These are phyloP conservation scores for Empidonax traillii DNA, from an alignment of 2,113 vertebrate species.

Conservation along the genomic window DNA sequence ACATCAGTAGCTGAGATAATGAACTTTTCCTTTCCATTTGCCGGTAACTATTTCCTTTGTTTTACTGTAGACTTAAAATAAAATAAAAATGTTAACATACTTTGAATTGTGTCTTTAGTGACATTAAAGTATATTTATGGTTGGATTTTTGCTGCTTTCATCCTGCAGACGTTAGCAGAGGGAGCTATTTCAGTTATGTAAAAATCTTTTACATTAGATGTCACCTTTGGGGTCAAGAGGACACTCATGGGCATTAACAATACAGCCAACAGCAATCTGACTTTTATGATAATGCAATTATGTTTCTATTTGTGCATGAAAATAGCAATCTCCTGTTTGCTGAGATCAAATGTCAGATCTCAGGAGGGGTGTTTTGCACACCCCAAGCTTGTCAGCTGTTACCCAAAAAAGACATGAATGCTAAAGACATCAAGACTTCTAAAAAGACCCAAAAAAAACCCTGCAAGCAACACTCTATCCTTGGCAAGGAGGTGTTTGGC, in stretches of 20 bases:
- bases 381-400: not conserved
- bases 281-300: slow-evolving; percentile 27
- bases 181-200: not conserved
- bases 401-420: not conserved
- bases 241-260: not conserved
- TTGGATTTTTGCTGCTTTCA: not conserved
- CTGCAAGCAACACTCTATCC: not conserved
- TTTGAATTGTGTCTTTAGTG: not conserved
- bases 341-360: not conserved
- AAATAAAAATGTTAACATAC: not conserved
- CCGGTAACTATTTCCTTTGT: not conserved
- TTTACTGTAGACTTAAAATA: not conserved
- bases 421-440: not conserved
- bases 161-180: not conserved
- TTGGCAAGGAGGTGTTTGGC: not conserved
- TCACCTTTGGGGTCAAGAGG: not conserved
- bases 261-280: not conserved
- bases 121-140: not conserved
- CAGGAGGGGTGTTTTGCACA: not conserved
- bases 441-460: not conserved
- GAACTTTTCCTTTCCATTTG: not conserved
- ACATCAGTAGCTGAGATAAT: not conserved
- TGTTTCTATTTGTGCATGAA: slow-evolving; percentile 2
- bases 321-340: not conserved
- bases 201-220: not conserved